Evolutionary conservation across 2,797 vertebrate species (phyloP).

Genomic region (Ctenosaura bakeri): DNA sequence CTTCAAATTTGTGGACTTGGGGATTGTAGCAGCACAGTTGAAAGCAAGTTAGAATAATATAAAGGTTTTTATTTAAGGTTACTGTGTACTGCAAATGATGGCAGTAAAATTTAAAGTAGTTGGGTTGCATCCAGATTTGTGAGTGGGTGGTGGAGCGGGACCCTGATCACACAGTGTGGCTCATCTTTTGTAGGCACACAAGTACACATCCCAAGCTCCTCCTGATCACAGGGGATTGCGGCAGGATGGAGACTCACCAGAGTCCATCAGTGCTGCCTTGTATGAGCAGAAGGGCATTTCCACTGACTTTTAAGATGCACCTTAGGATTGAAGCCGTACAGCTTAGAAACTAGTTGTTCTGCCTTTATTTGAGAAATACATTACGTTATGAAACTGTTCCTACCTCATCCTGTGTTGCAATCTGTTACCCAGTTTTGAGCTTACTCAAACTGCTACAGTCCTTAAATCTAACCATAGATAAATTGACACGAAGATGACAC

Average conservation of each 20-base stretch:
- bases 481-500: background rate
- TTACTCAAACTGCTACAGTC: background rate
- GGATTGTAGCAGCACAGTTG: background rate
- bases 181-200: background rate
- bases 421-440: background rate
- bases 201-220: background rate
- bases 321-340: background rate
- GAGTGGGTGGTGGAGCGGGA: background rate
- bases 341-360: background rate
- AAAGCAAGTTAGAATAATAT: background rate
- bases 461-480: constrained; percentile 2
- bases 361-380: background rate
- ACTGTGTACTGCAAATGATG: no score
- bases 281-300: background rate
- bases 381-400: background rate
- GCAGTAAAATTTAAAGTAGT: background rate
- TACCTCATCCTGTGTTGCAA: background rate
- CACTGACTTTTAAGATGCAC: background rate
- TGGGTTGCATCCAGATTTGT: background rate
- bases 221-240: background rate
- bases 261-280: background rate
- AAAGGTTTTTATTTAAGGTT: background rate
- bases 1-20: background rate
- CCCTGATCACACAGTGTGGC: background rate
- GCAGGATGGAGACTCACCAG: background rate